Evolutionary conservation across 2,888 invertebrate genomes (phyloP).

Genomic region (Pseudoips prasinana): DNA sequence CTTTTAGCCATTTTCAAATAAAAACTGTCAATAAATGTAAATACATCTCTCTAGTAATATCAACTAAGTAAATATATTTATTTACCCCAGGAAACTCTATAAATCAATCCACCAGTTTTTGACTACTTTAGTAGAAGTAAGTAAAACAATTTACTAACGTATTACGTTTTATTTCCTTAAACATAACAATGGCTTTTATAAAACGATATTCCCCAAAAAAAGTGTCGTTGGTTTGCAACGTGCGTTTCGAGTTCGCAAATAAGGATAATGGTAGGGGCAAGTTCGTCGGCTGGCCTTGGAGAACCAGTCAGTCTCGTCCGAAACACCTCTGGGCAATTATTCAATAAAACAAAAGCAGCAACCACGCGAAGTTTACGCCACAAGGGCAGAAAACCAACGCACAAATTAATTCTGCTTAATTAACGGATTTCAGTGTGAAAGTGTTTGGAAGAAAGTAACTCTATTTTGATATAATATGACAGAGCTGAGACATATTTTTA

Average conservation of each 20-base stretch:
- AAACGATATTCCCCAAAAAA: constrained; percentile 25
- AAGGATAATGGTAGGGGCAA: constrained; percentile 60
- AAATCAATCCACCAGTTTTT: too few relatives aligned
- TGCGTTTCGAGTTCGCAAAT: constrained; percentile 45
- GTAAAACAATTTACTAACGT: too few relatives aligned
- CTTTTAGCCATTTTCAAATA: too few relatives aligned
- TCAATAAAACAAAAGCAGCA: constrained; percentile 80
- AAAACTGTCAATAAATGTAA: too few relatives aligned
- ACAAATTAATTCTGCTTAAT: constrained; percentile 60
- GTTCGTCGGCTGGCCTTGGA: constrained; percentile 80
- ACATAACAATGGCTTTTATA: constrained; percentile 25
- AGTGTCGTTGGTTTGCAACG: constrained; percentile 11
- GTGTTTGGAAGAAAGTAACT: constrained; percentile 7
- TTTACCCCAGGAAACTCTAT: too few relatives aligned
- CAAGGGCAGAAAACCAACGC: constrained; percentile 56
- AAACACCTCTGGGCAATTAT: constrained; percentile 80
- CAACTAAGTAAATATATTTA: too few relatives aligned
- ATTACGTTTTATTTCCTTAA: constrained; percentile 11
- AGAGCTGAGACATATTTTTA: too few relatives aligned
- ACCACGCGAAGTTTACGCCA: constrained; percentile 66
- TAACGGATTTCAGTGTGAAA: constrained; percentile 39
- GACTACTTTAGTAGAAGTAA: too few relatives aligned
- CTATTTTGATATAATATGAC: too few relatives aligned
- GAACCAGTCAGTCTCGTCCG: constrained; percentile 78
- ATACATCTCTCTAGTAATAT: too few relatives aligned